These are phyloP conservation scores for Sander lucioperca DNA, from an alignment of 2,113 vertebrate species.

Conservation along the genomic window DNA sequence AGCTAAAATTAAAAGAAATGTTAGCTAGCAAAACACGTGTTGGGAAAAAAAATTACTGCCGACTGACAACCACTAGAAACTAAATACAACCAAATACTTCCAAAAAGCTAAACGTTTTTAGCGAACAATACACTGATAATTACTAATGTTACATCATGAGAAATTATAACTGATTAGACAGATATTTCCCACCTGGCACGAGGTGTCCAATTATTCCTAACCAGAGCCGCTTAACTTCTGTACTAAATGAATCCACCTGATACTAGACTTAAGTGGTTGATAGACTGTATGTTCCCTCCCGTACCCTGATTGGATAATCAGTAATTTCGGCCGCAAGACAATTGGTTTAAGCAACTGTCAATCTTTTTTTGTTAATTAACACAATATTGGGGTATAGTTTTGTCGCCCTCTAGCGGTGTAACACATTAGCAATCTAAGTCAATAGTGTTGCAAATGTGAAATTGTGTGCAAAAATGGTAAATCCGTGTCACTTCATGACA, in stretches of 20 bases:
- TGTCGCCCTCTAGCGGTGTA: constrained; percentile 27
- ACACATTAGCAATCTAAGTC: no score
- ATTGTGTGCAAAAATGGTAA: not conserved
- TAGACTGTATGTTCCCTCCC: rapidly evolving
- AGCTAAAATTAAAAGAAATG: not conserved
- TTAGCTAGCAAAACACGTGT: constrained; percentile 2
- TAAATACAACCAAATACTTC: not conserved
- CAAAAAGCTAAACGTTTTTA: not conserved
- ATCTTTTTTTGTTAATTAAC: constrained; percentile 1
- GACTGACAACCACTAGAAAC: not conserved
- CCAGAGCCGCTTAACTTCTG: no score
- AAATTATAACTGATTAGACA: not conserved
- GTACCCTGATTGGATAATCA: constrained; percentile 32
- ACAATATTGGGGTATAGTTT: not conserved
- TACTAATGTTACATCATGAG: rapidly evolving
- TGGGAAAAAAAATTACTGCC: no score
- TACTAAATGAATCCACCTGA: rapidly evolving
- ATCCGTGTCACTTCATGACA: not conserved
- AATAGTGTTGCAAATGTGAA: not conserved
- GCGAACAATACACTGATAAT: not conserved
- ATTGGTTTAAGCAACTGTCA: constrained; percentile 59
- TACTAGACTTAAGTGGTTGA: rapidly evolving
- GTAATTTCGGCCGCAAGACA: not conserved
- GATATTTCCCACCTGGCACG: not conserved
- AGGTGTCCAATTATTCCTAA: not conserved